Evolutionary conservation across 2,888 invertebrate genomes (phyloP), one percentile per base, ranked within the genome.

Genomic region (Mechanitis mazaeus): DNA sequence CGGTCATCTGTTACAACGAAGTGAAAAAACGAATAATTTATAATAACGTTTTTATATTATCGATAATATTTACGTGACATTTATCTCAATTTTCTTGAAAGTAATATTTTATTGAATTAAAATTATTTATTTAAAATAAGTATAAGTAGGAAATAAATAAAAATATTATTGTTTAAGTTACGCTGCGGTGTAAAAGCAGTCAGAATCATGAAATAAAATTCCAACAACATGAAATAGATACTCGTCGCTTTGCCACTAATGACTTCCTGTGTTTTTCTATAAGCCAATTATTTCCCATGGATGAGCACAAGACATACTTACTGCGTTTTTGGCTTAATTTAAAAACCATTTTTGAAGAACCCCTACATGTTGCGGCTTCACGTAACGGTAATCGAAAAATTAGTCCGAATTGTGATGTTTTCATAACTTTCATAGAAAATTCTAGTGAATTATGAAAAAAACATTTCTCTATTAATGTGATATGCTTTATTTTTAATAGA

Each of bases 241-340:
- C 85, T 77, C 79, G 79, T 81, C 80, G 80, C 79, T 85, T 81
- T 75, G 79, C 83, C 83, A 83, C 86, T 88, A 89, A 89, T 84
- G 87, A 89, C 85, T 88, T 89, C 88, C 88, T 85, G 87, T 82
- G 80, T 84, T 86, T 87, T 86, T 85, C 84, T 83, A 81, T 83
- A 80, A 72, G 79, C 83, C 85, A 85, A 87, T 87, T 86, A 88
- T 87, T 84, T 81, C 83, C 81, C 79, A 75, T 83, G 81, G 81
- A 77, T 82, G 84, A 85, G 77, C 82, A 84, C 71, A 84, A 84
- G 83, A 83, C 80, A 80, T 28, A 80, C 64, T 66, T 63, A 63
- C 20, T 20, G 65, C 57, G 55, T 54, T 59, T 65, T 60, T 42
- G 54, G 42, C 20, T 61, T 42, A 59, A 64, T 61, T 66, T 64